Base-by-base conservation (phyloP, 2,113 vertebrate species). In the Protobothrops mucrosquamatus region DNA sequence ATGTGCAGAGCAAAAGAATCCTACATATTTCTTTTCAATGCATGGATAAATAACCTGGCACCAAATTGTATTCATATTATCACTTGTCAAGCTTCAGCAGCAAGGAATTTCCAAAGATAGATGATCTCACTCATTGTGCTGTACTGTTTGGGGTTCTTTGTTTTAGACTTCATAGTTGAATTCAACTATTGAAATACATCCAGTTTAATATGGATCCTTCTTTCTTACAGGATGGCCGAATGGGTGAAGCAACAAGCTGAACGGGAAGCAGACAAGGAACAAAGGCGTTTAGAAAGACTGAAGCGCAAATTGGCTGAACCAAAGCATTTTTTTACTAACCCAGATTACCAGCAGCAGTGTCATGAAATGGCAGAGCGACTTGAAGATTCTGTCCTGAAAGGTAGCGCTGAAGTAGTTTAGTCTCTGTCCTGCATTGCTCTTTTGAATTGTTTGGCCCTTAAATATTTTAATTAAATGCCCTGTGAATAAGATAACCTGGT, bases 211-310 rank as follows among this genome's bases (percentile, higher is more conserved):
- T 43, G 51, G 12, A 2, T 81, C 86, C 23, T 29, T 11, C 43
- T n/a, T 2, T 69, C 55, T 74, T 18, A 14, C 92, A 99, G 99
- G 90, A 99, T 99, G 99, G 99, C 98, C 0, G 99, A 99, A 20
- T 99, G 99, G 99, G 98, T 99, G 90, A 99, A 99, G 95, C 98
- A 99, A 92, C 99, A 99, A 96, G 98, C 99, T 0, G 99, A 99
- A 85, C 98, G 99, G 0, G 99, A 99, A 95, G 99, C 98, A 0
- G 99, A 99, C 55, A 99, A 98, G 94, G 99, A 99, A 97, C 99
- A 99, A 87, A 97, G 98, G 5, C 98, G 98, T 0, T 89, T 98
- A 93, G 99, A 99, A 91, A 96, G 98, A 3, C 97, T 99, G 94
- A 98, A 99, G 96, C 98, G 98, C 94, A 99, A 99, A 90, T 98